A percentile compares a stretch with the other conserved stretches of the same genome.
These are phyloP conservation scores for Pangasius macronema DNA, from an alignment of 2,797 vertebrate genomes.

Conservation along the genomic window DNA sequence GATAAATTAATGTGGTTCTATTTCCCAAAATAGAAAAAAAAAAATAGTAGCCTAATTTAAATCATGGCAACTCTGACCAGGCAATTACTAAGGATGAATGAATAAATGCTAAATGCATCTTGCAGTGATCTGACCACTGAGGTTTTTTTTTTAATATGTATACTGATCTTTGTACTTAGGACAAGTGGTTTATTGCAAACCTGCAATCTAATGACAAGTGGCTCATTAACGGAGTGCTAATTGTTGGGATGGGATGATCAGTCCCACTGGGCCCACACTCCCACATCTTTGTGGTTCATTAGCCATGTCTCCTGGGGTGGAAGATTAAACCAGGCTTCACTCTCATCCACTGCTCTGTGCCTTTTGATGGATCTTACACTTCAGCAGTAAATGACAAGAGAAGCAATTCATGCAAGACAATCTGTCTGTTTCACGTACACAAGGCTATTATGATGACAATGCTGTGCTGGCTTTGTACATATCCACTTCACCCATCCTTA, in stretches of 20 bases:
- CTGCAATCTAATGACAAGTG: neutral
- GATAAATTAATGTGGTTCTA: neutral
- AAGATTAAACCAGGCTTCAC: constrained; percentile 12
- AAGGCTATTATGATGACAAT: neutral
- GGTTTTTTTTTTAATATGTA: neutral
- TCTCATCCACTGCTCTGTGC: constrained; percentile 6
- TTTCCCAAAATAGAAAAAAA: neutral
- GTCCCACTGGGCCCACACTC: constrained; percentile 61
- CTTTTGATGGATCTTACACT: constrained; percentile 16
- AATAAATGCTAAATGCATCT: neutral
- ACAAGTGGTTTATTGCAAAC: constrained; percentile 53
- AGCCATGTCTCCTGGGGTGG: constrained; percentile 59
- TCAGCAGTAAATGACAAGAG: constrained; percentile 14
- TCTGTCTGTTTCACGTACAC: neutral
- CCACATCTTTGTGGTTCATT: constrained; percentile 70
- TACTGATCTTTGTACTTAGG: neutral
- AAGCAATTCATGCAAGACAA: neutral
- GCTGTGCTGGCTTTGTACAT: neutral
- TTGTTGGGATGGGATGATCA: constrained; percentile 55
- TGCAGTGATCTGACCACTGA: neutral
- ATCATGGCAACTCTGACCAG: neutral
- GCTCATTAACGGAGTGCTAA: constrained; percentile 64
- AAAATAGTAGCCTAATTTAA: neutral
- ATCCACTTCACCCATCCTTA: neutral
- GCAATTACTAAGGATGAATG: neutral